Base-by-base conservation (phyloP, 1,140 invertebrate species). In the Cotesia vestalis region DNA sequence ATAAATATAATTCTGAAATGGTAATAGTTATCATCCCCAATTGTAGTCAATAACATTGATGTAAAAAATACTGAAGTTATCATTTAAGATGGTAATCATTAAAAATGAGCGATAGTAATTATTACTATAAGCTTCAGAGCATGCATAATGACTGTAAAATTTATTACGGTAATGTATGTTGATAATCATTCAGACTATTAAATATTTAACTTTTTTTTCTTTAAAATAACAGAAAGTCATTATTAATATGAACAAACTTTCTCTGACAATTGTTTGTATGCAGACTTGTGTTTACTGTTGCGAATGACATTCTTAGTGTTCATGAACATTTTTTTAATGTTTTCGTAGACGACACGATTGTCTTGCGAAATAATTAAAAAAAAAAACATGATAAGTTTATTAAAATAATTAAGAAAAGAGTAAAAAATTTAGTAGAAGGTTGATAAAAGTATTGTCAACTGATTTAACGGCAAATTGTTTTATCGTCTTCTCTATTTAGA, bases 401-500 rank as follows among this genome's bases (percentile, higher is more conserved):
- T n/a, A 40, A 8, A 55, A 14, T 55, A 20, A 55, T 55, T 14
- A 57, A 14, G 14, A 57, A 4, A 66, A 20, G 6, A n/a, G 34
- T 34, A 57, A 68, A 36, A 57, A 68, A 14, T 55, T 40, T 2
- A 17, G n/a, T 27, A 66, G 59, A 17, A 17, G 27, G 27, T 46
- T 46, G 6, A 46, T 46, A 11, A 36, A 36, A 62, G 38, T n/a
- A 34, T 12, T 4, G 61, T 51, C n/a, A 53, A 27, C 40, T 64
- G 59, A 63, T 57, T 71, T 66, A 57, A 62, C 69, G 51, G 46
- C 69, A 71, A 71, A 71, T 71, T 71, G 61, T 64, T 55, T 51
- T 55, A 6, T 46, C 40, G 61, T 27, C 14, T 62, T 35, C 40
- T 55, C 8, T 38, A 20, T 66, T 63, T 53, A 35, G 55, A 66